Percentiles rank a stretch among this genome's conserved stretches.
Evolutionary conservation across 2,113 vertebrate species (phyloP).

Genomic region (Lophotis ruficrista): DNA sequence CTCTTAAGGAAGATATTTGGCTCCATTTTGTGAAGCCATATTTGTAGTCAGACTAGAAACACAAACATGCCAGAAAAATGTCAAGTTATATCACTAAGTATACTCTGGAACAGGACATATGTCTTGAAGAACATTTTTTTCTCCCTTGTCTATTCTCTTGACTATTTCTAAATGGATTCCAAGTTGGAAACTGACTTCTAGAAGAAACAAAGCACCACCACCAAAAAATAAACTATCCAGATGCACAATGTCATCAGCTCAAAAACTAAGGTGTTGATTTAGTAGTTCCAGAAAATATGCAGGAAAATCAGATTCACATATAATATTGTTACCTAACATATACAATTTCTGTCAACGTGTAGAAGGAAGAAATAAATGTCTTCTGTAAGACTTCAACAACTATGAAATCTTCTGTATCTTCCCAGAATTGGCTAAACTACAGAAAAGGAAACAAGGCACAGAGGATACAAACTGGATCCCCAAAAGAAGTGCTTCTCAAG

Average conservation of each 20-base stretch:
- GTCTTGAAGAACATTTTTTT: constrained; percentile 7
- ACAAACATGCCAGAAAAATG: background rate
- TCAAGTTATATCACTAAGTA: constrained; percentile 6
- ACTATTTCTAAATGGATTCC: background rate
- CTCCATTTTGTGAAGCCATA: background rate
- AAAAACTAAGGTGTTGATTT: background rate
- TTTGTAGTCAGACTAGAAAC: constrained; percentile 23
- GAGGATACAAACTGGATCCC: fast-evolving
- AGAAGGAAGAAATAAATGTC: background rate
- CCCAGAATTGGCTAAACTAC: background rate
- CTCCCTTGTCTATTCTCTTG: background rate
- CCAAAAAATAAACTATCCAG: background rate
- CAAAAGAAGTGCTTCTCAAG: background rate
- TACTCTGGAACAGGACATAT: background rate
- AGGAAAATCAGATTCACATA: background rate
- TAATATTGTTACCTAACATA: background rate
- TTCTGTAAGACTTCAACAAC: background rate
- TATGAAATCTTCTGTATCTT: background rate
- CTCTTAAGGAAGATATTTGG: constrained; percentile 10
- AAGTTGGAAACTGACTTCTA: constrained; percentile 25
- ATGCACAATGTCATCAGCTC: background rate
- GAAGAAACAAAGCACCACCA: constrained; percentile 14
- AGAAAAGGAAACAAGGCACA: background rate
- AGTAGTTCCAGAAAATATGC: background rate
- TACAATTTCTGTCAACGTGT: background rate